phyloP scores from a whole-genome alignment of 2,797 vertebrate genomes.

The Channa striata region DNA sequence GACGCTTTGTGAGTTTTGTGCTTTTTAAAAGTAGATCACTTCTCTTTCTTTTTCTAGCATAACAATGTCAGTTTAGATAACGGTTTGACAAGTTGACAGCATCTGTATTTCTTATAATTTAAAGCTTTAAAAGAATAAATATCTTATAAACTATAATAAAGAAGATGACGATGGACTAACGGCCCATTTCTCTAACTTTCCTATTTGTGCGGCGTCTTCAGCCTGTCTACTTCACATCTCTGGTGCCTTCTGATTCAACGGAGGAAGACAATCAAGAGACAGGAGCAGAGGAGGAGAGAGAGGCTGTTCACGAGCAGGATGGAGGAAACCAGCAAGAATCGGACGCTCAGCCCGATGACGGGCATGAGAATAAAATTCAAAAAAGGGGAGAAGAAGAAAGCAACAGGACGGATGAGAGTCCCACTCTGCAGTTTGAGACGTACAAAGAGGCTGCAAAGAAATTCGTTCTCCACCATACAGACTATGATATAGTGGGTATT shows the following conservation, averaged over 20 bases:
- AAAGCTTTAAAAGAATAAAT: neutral
- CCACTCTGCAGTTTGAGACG: conserved; percentile 68
- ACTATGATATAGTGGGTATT: conserved; percentile 88
- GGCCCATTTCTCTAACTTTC: neutral
- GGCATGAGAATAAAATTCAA: neutral
- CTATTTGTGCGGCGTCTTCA: conserved; percentile 54
- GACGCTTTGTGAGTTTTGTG: conserved; percentile 87
- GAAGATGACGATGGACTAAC: neutral
- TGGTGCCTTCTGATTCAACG: conserved; percentile 75
- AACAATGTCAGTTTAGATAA: neutral
- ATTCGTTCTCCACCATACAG: conserved; percentile 86
- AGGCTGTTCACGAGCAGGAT: conserved; percentile 14
- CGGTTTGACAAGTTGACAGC: neutral
- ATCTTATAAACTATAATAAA: neutral
- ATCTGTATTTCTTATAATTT: neutral
- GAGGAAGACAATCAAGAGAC: conserved; percentile 5
- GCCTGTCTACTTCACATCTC: conserved; percentile 89
- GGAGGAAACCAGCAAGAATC: conserved; percentile 21
- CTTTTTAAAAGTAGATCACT: neutral
- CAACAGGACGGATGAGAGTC: conserved; percentile 3
- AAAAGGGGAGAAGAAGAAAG: neutral
- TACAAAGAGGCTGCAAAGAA: conserved; percentile 85
- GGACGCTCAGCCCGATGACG: conserved; percentile 12
- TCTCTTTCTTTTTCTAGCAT: neutral
- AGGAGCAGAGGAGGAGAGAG: conserved; percentile 23